Evolutionary conservation across 1,140 invertebrate species (phyloP).

Genomic region (Pseudomyrmex cubaensis): DNA sequence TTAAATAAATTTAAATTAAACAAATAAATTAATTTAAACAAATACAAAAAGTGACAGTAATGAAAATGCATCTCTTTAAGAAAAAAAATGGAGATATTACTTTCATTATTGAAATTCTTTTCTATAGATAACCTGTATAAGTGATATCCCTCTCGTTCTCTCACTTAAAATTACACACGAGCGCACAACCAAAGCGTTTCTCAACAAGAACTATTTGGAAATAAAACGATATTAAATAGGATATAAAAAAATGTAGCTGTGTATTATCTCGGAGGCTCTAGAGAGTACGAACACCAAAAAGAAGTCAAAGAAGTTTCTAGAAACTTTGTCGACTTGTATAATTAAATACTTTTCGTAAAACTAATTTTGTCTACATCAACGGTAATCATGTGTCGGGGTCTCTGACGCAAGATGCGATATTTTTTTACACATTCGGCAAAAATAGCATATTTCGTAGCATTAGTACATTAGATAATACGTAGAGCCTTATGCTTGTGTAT

Average conservation of each 20-base stretch:
- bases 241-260: slow-evolving; percentile 30
- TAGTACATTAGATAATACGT: slow-evolving; percentile 42
- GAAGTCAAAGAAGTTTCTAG: slow-evolving; percentile 34
- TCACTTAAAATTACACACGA: slow-evolving; percentile 43
- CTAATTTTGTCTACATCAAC: slow-evolving; percentile 49
- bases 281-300: slow-evolving; percentile 38
- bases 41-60: slow-evolving; percentile 31
- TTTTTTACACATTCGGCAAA: slow-evolving; percentile 60
- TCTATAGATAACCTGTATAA: background rate
- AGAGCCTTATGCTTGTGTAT: slow-evolving; percentile 49
- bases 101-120: slow-evolving; percentile 54
- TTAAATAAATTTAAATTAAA: no score
- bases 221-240: slow-evolving; percentile 22
- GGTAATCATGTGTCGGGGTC: slow-evolving; percentile 3
- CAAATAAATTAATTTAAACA: slow-evolving; percentile 32
- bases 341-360: slow-evolving; percentile 38
- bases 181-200: slow-evolving; percentile 66
- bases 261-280: slow-evolving; percentile 52
- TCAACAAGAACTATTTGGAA: slow-evolving; percentile 14
- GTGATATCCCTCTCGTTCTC: background rate
- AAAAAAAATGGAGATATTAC: slow-evolving; percentile 39
- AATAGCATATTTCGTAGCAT: slow-evolving; percentile 22
- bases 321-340: slow-evolving; percentile 31
- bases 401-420: slow-evolving; percentile 57
- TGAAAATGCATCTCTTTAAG: slow-evolving; percentile 57